Evolutionary conservation across 2,797 vertebrate genomes (phyloP), one percentile per base, ranked within the genome.

Genomic region (Linurgus olivaceus): DNA sequence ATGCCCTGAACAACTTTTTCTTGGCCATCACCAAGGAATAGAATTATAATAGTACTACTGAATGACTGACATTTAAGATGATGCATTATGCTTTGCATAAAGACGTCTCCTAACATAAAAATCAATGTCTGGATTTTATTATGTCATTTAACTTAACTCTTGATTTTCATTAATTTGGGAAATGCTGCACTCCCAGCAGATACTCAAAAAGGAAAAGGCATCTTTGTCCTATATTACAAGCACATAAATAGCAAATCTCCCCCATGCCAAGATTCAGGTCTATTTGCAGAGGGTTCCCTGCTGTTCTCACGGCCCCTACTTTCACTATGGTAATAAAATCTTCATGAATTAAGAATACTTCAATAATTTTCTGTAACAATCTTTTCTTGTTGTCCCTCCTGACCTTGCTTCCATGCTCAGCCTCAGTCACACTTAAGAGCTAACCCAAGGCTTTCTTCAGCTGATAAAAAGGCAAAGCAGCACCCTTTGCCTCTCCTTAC

Each of bases 81-180:
- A 93, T 58, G 66, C 35, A 88, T 90, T 93, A 74, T 65, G 23
- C 42, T 91, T 86, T 80, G 79, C 82, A 88, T 93, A 88, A 93
- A 93, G 82, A 90, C 40, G 62, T 65, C 26, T 90, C 20, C 50
- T 95, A 91, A 88, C 82, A 88, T 78, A 88, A 96, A 95, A 96
- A 90, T 68, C 61, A 91, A 26, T 83, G 76, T 75, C 82, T 93
- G 91, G 73, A 90, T 94, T 93, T 96, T 93, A 94, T 93, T 40
- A 77, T 75, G 58, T 83, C 79, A 55, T 91, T 91, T 88, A 71
- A 70, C 15, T 91, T 85, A 93, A 87, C 48, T 73, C 57, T 79
- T 86, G 51, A 62, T 93, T 94, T 90, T 83, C 73, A 78, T 90
- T 90, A 75, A 75, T 86, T 88, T 37, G 40, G n/a, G 58, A 95